Percentiles rank a stretch among this genome's conserved stretches.
phyloP scores from a whole-genome alignment of 1,140 invertebrate genomes.

The Aricia agestis region DNA sequence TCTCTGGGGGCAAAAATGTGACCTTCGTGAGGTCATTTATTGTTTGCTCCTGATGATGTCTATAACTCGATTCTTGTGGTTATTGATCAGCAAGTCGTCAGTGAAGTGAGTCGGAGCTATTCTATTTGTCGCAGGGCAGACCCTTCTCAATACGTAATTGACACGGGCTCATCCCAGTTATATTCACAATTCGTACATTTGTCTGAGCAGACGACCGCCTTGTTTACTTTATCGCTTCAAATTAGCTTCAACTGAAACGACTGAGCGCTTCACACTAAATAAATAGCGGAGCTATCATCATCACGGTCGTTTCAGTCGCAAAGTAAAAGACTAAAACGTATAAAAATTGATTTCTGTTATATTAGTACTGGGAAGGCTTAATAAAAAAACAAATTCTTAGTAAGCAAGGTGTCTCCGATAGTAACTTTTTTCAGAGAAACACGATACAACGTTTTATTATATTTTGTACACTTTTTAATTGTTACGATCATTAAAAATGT shows the following conservation, averaged over 20 bases:
- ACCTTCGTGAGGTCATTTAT: too few species aligned
- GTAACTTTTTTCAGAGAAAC: background rate
- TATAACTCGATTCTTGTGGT: background rate
- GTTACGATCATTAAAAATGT: conserved; percentile 1
- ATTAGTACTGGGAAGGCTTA: too few species aligned
- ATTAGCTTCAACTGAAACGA: conserved; percentile 28
- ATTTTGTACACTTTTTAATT: background rate
- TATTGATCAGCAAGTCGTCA: conserved; percentile 1
- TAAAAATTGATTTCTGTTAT: too few species aligned
- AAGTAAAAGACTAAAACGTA: too few species aligned
- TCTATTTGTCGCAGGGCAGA: conserved; percentile 61
- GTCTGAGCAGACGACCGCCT: conserved; percentile 49
- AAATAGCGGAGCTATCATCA: conserved; percentile 17
- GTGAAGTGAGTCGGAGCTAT: conserved; percentile 39
- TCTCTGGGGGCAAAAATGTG: too few species aligned
- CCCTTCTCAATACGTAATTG: conserved; percentile 69
- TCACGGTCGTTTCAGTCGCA: conserved; percentile 17
- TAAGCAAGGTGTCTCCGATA: too few species aligned
- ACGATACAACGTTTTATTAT: conserved; percentile 8
- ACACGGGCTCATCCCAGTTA: conserved; percentile 62
- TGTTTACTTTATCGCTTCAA: conserved; percentile 35
- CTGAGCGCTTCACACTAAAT: conserved; percentile 29
- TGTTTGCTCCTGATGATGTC: background rate
- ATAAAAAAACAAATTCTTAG: too few species aligned
- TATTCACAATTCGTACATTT: conserved; percentile 60